phyloP scores from a whole-genome alignment of 1,140 invertebrate species.

The Holotrichia oblita region DNA sequence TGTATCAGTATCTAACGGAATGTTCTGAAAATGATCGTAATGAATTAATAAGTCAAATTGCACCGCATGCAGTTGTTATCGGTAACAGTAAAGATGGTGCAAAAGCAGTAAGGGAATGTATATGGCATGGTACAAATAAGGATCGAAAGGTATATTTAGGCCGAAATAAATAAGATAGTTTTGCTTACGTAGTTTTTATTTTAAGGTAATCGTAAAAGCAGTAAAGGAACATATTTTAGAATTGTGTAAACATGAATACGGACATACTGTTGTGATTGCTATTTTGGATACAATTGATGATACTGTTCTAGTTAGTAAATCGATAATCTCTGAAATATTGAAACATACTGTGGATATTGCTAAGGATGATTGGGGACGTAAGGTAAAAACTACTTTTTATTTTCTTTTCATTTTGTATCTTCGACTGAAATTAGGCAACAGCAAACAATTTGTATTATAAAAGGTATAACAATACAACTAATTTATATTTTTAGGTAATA shows the following conservation, averaged over 20 bases:
- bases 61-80: conserved; percentile 78
- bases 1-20: conserved; percentile 82
- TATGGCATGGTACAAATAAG: conserved; percentile 88
- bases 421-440: neutral
- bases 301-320: conserved; percentile 88
- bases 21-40: conserved; percentile 71
- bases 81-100: conserved; percentile 85
- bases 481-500: conserved; percentile 64
- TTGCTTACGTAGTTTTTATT: conserved; percentile 18
- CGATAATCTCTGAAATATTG: conserved; percentile 78
- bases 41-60: conserved; percentile 79
- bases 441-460: neutral
- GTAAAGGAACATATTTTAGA: conserved; percentile 86
- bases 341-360: conserved; percentile 77
- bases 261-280: conserved; percentile 82
- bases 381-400: conserved; percentile 61
- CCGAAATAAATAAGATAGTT: conserved; percentile 14
- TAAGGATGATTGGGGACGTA: conserved; percentile 76
- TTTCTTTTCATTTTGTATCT: neutral
- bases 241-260: conserved; percentile 86
- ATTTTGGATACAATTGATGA: conserved; percentile 94
- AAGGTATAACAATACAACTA: too few relatives aligned
- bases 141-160: conserved; percentile 68
- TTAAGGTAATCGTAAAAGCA: conserved; percentile 76
- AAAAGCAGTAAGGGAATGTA: conserved; percentile 79